Evolutionary conservation across 1,140 invertebrate species (phyloP), one percentile per base, ranked within the genome.

Genomic region (Aporrectodea caliginosa): DNA sequence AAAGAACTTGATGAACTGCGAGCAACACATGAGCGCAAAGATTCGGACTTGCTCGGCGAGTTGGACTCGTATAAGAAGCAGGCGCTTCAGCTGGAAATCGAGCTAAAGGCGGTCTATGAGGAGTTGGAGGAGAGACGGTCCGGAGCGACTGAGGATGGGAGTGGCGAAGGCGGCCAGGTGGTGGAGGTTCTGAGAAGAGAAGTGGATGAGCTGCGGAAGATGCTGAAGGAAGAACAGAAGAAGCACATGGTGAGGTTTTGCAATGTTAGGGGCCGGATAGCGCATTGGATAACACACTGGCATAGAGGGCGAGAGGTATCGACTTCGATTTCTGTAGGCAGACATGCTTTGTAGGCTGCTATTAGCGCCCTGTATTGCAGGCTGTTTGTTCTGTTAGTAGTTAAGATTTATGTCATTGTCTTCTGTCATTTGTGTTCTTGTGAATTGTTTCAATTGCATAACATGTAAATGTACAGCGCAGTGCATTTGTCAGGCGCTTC

Each of bases 161-260:
- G 27, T 72, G 12, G 27, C n/a, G 70, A 14, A 27, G 6, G 2
- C 30, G 70, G 70, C 27, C 70, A 22, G 22, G 32, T 12, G 6
- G 32, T 75, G 73, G 32, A 75, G 16, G 73, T 16, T 27, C 77
- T 70, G 1, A 71, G 27, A 35, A 29, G 22, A 31, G 77, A 78
- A 69, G 33, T 78, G 16, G 32, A 31, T 2, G 22, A 31, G 2
- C 77, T 78, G 22, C 32, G 77, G 22, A 31, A 33, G 27, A 58
- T 34, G 69, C 77, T 78, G 1, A 69, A 71, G 33, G 77, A 70
- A 27, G 77, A 78, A 31, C 2, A 33, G 12, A 1, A 32, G 34
- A 31, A 30, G 32, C 77, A 78, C 77, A 33, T 33, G 58, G 77
- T 78, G 35, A 71, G 77, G 32, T n/a, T n/a, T n/a, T n/a, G n/a